Evolutionary conservation across 2,888 invertebrate species (phyloP).

Genomic region (Glaucopsyche alexis): DNA sequence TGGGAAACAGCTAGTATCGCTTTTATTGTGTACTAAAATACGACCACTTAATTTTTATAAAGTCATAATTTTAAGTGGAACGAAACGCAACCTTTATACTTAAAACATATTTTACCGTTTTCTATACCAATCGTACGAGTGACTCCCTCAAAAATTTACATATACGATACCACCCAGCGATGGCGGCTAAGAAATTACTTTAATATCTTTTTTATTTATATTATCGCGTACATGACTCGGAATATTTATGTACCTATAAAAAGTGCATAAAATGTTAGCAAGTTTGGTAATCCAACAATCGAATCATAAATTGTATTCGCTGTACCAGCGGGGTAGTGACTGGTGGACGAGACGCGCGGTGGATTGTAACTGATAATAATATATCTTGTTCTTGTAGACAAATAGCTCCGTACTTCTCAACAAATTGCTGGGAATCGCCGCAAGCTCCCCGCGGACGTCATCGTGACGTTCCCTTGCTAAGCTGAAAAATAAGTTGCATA

Average conservation of each 20-base stretch:
- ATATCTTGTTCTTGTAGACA: constrained; percentile 60
- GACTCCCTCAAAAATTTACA: constrained; percentile 22
- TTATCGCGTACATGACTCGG: constrained; percentile 25
- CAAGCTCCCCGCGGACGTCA: constrained; percentile 45
- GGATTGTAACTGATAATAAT: constrained; percentile 47
- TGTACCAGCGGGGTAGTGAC: constrained; percentile 27
- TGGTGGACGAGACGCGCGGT: constrained; percentile 35
- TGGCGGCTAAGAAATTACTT: constrained; percentile 27
- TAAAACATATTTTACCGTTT: constrained; percentile 42
- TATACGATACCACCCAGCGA: constrained; percentile 29
- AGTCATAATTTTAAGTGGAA: constrained; percentile 68
- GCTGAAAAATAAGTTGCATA: constrained; percentile 50
- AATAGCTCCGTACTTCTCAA: constrained; percentile 58
- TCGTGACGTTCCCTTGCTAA: constrained; percentile 50
- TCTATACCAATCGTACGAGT: constrained; percentile 26
- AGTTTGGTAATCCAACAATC: constrained; percentile 53
- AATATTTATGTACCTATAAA: constrained; percentile 29
- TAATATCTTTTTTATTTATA: constrained; percentile 26
- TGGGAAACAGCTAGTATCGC: constrained; percentile 52
- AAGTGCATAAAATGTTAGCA: constrained; percentile 32
- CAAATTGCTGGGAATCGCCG: constrained; percentile 55
- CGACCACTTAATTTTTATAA: constrained; percentile 62
- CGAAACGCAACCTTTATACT: constrained; percentile 54
- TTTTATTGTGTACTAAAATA: constrained; percentile 64
- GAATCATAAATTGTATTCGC: constrained; percentile 52